These are phyloP conservation scores for Perizoma affinitatum DNA, from an alignment of 2,888 invertebrate genomes.

Conservation along the genomic window DNA sequence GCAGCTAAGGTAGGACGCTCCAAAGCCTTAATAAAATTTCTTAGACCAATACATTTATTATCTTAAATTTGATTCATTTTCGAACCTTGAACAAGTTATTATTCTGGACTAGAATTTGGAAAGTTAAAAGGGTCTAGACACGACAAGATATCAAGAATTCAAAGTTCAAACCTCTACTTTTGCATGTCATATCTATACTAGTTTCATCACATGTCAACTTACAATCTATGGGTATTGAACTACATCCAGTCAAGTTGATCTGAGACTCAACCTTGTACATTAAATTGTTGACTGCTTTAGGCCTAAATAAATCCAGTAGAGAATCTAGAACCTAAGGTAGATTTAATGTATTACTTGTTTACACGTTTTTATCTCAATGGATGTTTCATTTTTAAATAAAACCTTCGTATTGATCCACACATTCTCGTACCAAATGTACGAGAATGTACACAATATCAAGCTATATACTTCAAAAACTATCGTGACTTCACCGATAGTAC, in stretches of 20 bases:
- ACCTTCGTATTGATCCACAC: too few relatives aligned
- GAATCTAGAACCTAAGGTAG: too few relatives aligned
- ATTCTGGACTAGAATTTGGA: slow-evolving; percentile 30
- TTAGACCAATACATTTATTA: slow-evolving; percentile 16
- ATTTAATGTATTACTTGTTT: too few relatives aligned
- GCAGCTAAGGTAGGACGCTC: background rate
- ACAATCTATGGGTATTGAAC: slow-evolving; percentile 19
- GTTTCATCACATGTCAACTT: slow-evolving; percentile 31
- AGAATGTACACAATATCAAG: too few relatives aligned
- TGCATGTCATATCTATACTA: background rate
- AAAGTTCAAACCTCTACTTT: background rate
- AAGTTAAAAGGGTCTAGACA: slow-evolving; percentile 10
- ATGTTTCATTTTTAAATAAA: too few relatives aligned
- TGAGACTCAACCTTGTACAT: slow-evolving; percentile 3
- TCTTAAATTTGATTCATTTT: slow-evolving; percentile 8
- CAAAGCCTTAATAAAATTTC: slow-evolving; percentile 1
- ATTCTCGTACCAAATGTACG: too few relatives aligned
- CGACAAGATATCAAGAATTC: background rate
- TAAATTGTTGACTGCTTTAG: too few relatives aligned
- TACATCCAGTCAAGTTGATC: slow-evolving; percentile 19
- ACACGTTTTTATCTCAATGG: too few relatives aligned
- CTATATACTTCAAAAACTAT: too few relatives aligned
- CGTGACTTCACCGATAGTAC: too few relatives aligned
- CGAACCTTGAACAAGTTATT: slow-evolving; percentile 18
- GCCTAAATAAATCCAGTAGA: too few relatives aligned